Conservation (phyloP, 2,888 invertebrate species). For the Nemoura dubitans region DNA sequence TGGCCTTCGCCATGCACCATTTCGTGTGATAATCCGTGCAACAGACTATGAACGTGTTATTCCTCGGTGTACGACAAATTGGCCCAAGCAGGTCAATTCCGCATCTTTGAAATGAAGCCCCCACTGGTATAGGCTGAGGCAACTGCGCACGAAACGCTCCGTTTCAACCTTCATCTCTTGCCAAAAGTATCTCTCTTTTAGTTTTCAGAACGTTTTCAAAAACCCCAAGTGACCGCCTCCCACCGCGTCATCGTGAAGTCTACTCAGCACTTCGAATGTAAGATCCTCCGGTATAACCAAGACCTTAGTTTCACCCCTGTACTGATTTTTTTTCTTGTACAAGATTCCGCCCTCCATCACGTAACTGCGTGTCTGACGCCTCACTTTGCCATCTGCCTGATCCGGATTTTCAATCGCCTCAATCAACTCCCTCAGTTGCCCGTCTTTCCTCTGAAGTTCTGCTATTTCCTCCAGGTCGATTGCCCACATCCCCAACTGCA, state of each 20-base stretch:
- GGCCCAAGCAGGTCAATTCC: conserved; percentile 49
- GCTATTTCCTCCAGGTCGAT: not conserved
- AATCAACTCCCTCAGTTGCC: not conserved
- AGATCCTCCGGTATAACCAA: conserved; percentile 43
- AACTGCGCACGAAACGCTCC: conserved; percentile 43
- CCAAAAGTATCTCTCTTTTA: conserved; percentile 46
- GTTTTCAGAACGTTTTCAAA: conserved; percentile 38
- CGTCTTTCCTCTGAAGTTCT: not conserved
- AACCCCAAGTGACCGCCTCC: conserved; percentile 47
- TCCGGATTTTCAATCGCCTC: conserved; percentile 26
- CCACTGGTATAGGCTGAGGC: conserved; percentile 44
- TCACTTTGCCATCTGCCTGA: not conserved
- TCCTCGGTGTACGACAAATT: conserved; percentile 40
- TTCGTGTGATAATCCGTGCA: conserved; percentile 14
- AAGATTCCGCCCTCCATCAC: conserved; percentile 21
- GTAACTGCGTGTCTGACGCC: conserved; percentile 29
- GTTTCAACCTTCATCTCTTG: conserved; percentile 43
- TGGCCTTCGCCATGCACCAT: conserved; percentile 45
- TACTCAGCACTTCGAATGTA: conserved; percentile 45
- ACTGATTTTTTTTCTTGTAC: not conserved
- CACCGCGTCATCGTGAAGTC: conserved; percentile 49
- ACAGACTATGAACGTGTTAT: not conserved
- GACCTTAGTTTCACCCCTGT: conserved; percentile 29
- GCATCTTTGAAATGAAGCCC: conserved; percentile 44
- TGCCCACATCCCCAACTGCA: not conserved